Percentiles rank a stretch among this genome's conserved stretches.
phyloP scores from a whole-genome alignment of 2,888 invertebrate genomes.

The Apotomis capreana region DNA sequence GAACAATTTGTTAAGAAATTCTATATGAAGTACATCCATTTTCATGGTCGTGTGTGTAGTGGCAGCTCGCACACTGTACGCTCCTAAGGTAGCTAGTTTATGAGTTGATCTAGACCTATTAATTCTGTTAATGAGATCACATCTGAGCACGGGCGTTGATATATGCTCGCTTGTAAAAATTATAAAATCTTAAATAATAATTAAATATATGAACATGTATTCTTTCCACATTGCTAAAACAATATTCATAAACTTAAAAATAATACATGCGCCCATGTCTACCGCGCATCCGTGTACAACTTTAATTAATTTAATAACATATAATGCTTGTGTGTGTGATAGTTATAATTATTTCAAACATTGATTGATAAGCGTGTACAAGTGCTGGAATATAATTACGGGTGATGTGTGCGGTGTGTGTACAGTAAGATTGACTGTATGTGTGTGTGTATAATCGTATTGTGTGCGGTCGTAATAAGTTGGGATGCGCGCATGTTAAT shows the following conservation, averaged over 20 bases:
- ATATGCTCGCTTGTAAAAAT: not conserved
- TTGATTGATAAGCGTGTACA: conserved; percentile 38
- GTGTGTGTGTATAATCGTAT: not conserved
- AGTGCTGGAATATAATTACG: conserved; percentile 23
- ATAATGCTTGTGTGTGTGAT: conserved; percentile 21
- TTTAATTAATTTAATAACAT: conserved; percentile 39
- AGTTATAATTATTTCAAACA: conserved; percentile 37
- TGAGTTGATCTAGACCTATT: too few relatives aligned
- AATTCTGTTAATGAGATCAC: too few relatives aligned
- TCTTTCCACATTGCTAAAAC: not conserved
- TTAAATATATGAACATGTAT: conserved; percentile 1
- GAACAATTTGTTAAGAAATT: too few relatives aligned
- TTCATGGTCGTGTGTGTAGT: not conserved
- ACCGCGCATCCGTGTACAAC: conserved; percentile 1
- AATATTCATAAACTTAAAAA: conserved; percentile 8
- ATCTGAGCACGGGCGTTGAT: not conserved
- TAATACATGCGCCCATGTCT: not conserved
- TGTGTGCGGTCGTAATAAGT: conserved; percentile 26
- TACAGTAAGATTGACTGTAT: not conserved
- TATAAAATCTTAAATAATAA: not conserved
- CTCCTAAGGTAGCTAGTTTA: too few relatives aligned
- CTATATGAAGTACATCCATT: too few relatives aligned
- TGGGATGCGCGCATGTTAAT: conserved; percentile 30
- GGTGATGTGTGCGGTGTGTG: not conserved
- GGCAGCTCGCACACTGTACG: not conserved